Evolutionary conservation across 2,797 vertebrate genomes (phyloP), one percentile per base, ranked within the genome.

Genomic region (Eutrigla gurnardus): DNA sequence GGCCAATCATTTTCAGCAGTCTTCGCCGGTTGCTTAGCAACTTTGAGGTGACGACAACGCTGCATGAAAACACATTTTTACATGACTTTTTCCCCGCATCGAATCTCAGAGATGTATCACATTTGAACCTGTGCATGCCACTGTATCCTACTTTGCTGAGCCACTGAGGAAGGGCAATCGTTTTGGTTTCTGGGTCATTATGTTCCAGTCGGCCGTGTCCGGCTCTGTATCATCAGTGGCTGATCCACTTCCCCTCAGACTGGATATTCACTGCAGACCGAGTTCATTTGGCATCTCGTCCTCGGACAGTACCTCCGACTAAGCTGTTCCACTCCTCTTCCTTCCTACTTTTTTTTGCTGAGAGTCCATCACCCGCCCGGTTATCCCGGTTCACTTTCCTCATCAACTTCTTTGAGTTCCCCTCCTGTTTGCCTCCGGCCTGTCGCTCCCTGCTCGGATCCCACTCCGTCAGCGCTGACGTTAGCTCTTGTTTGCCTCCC

Each of bases 271-370:
- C 60, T 35, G 46, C 70, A 81, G 72, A 85, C 45, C 63, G 70
- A 88, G 52, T 76, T 61, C 80, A 87, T 59, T 55, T 84, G 79
- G 71, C 83, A 74, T 67, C 57, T 83, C 67, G 33, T 81, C 65
- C 54, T 76, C 52, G 58, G 50, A 80, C 78, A 75, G 74, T 57
- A 60, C 47, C 37, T 70, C 75, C 80, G 84, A 91, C 85, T 92
- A 88, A 87, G 85, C 86, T 78, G 15, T 85, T 86, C 63, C 65
- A 25, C 59, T 76, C 57, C 77, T 84, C 62, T 71, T 85, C 69
- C 72, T 77, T 83, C 79, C 77, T 78, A 35, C 49, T 77, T 65
- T 46, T 67, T 4, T 7, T 43, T 69, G 39, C 65, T 25, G 39
- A 14, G 35, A 80, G 43, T 79, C 60, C 36, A 57, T 87, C 63